A percentile compares a stretch with the other conserved stretches of the same genome.
These are phyloP conservation scores for Hymenochirus boettgeri DNA, from an alignment of 2,113 vertebrate species.

Conservation along the genomic window DNA sequence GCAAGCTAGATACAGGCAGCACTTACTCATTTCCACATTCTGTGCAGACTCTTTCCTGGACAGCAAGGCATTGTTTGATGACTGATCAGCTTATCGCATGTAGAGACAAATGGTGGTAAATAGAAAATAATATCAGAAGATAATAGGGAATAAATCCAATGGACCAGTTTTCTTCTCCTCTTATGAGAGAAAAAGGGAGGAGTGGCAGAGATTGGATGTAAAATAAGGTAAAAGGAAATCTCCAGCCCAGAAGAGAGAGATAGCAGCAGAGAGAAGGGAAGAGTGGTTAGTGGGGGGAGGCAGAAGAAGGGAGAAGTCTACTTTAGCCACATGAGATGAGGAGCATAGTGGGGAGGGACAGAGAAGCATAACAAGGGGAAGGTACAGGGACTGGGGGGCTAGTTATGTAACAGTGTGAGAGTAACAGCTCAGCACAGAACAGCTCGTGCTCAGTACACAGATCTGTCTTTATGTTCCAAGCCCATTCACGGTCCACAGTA, in stretches of 20 bases:
- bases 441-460: not conserved
- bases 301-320: not conserved
- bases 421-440: not conserved
- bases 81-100: conserved; percentile 2
- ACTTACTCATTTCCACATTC: conserved; percentile 72
- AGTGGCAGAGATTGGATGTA: conserved; percentile 44
- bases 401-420: not conserved
- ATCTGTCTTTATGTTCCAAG: not conserved
- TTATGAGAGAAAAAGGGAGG: conserved; percentile 38
- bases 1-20: conserved; percentile 41
- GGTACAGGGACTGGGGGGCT: not conserved
- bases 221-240: conserved; percentile 43
- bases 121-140: conserved; percentile 4
- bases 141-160: not conserved
- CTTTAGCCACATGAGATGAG: not conserved
- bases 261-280: conserved; percentile 22
- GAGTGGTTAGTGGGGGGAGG: not conserved
- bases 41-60: conserved; percentile 66
- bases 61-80: conserved; percentile 68
- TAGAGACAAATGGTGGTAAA: conserved; percentile 9
- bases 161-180: conserved; percentile 49
- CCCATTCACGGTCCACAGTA: not conserved
- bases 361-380: not conserved
- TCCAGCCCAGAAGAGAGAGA: conserved; percentile 44
- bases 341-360: not conserved